phyloP scores from a whole-genome alignment of 2,113 vertebrate genomes.

The Rhabdomys dilectus region DNA sequence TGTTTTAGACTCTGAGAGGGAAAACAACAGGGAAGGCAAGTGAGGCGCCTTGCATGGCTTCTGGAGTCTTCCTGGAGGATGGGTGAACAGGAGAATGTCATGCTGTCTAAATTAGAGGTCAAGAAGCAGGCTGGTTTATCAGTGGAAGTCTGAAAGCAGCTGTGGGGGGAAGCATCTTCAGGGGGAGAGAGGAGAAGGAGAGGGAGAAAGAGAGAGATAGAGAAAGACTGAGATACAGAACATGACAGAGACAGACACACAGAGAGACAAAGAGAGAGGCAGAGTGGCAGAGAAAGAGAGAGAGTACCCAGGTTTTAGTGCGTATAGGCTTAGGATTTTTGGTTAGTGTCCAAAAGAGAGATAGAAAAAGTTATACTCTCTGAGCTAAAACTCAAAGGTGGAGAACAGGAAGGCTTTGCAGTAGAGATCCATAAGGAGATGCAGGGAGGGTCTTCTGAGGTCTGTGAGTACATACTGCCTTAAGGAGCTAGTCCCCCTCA shows the following conservation, averaged over 20 bases:
- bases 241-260: background rate
- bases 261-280: background rate
- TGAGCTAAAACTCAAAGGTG: background rate
- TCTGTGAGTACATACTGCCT: no score
- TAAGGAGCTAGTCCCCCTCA: rapidly evolving
- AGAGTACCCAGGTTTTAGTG: background rate
- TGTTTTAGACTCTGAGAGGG: background rate
- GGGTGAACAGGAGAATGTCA: background rate
- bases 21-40: background rate
- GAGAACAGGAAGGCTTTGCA: background rate
- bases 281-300: background rate
- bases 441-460: background rate
- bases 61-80: background rate
- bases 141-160: background rate
- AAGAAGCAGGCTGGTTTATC: background rate
- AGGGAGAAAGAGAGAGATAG: no score
- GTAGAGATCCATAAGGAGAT: background rate
- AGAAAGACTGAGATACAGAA: no score
- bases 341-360: background rate
- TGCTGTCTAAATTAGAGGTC: background rate
- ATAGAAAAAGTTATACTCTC: background rate
- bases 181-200: background rate
- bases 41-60: background rate
- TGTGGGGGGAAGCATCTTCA: background rate
- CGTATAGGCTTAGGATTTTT: background rate